Conservation (phyloP, 2,888 invertebrate species). For the Hermaeophaga mercurialis region DNA sequence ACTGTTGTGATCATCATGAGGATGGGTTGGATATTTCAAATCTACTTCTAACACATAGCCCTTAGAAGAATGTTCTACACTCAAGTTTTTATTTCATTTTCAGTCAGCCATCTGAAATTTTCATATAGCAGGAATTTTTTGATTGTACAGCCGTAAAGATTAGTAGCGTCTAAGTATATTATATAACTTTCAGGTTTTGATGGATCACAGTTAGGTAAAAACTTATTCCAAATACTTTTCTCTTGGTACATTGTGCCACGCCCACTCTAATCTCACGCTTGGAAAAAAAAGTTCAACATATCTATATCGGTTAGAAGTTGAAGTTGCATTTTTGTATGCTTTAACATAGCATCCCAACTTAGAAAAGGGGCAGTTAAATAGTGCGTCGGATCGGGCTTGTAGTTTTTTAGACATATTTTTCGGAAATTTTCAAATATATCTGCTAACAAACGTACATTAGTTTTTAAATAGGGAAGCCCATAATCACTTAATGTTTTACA, state of each 20-base stretch:
- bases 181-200: neutral
- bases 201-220: slow-evolving; percentile 40
- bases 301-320: no score
- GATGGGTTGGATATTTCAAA: no score
- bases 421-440: slow-evolving; percentile 47
- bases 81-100: no score
- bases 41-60: no score
- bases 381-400: slow-evolving; percentile 26
- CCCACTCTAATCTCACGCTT: slow-evolving; percentile 44
- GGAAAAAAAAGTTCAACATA: slow-evolving; percentile 32
- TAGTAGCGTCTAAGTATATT: no score
- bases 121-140: neutral
- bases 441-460: slow-evolving; percentile 33
- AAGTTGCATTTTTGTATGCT: no score
- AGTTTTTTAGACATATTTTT: slow-evolving; percentile 35
- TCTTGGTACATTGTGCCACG: slow-evolving; percentile 45
- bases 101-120: neutral
- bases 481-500: slow-evolving; percentile 38
- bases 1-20: no score
- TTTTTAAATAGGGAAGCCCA: slow-evolving; percentile 27
- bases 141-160: neutral
- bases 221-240: slow-evolving; percentile 38
- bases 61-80: neutral
- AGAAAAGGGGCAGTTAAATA: no score
- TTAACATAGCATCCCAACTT: no score